These are phyloP conservation scores for Dendrolimus pini DNA, from an alignment of 2,888 invertebrate genomes.

Conservation along the genomic window DNA sequence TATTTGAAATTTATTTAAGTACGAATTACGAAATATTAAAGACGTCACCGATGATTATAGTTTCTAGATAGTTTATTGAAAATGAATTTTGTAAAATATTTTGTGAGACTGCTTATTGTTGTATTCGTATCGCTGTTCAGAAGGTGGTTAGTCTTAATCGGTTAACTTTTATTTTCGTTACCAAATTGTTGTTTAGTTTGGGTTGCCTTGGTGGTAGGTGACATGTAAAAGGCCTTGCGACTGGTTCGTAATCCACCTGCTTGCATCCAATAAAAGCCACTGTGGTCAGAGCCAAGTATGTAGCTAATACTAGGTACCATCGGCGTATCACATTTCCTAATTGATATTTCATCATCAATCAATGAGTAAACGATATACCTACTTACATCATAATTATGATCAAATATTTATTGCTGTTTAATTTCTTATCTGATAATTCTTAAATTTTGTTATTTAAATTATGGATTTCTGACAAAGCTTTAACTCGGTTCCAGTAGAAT, in stretches of 20 bases:
- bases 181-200: slow-evolving; percentile 72
- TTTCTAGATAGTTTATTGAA: slow-evolving; percentile 72
- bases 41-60: slow-evolving; percentile 67
- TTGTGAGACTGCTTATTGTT: slow-evolving; percentile 77
- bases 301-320: slow-evolving; percentile 37
- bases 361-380: no score
- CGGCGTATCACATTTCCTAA: slow-evolving; percentile 44
- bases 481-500: slow-evolving; percentile 76
- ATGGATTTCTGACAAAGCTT: slow-evolving; percentile 75
- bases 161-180: slow-evolving; percentile 73
- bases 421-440: slow-evolving; percentile 67
- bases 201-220: slow-evolving; percentile 67
- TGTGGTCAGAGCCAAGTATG: slow-evolving; percentile 15
- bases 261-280: slow-evolving; percentile 10
- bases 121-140: slow-evolving; percentile 69
- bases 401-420: slow-evolving; percentile 76
- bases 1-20: slow-evolving; percentile 69
- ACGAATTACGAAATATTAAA: slow-evolving; percentile 59
- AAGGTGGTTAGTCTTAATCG: slow-evolving; percentile 60
- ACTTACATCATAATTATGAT: slow-evolving; percentile 34
- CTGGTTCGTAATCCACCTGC: no score
- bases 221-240: no score
- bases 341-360: slow-evolving; percentile 15
- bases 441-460: slow-evolving; percentile 74
- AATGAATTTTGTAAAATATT: slow-evolving; percentile 70